phyloP scores from a whole-genome alignment of 2,797 vertebrate genomes.

The Danio albolineatus region DNA sequence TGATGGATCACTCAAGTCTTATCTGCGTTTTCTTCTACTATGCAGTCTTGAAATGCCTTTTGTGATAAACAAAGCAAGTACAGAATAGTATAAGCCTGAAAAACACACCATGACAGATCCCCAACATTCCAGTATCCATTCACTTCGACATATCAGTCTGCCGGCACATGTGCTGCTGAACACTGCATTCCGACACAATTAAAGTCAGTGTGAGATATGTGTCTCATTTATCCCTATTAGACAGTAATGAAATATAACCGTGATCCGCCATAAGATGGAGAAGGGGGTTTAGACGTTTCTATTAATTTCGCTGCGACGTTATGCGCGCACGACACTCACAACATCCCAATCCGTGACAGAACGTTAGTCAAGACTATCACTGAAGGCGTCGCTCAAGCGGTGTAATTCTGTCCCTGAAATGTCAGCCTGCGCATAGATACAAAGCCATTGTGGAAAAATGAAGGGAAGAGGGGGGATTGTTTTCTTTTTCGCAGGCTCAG shows the following conservation, averaged over 20 bases:
- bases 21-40: neutral
- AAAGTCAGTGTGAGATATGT: constrained; percentile 60
- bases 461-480: constrained; percentile 11
- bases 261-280: constrained; percentile 40
- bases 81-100: neutral
- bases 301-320: constrained; percentile 67
- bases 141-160: constrained; percentile 59
- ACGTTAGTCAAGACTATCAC: constrained; percentile 65
- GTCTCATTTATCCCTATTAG: constrained; percentile 70
- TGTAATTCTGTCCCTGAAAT: constrained; percentile 69
- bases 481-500: neutral
- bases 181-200: constrained; percentile 58
- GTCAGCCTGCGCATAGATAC: constrained; percentile 62
- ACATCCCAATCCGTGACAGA: constrained; percentile 66
- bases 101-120: constrained; percentile 49
- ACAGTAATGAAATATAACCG: constrained; percentile 57
- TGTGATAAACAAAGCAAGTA: constrained; percentile 26
- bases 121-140: constrained; percentile 42
- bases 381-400: constrained; percentile 56
- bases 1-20: constrained; percentile 32
- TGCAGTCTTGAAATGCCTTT: constrained; percentile 20
- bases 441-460: constrained; percentile 52
- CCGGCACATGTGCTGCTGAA: constrained; percentile 44
- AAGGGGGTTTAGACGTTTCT: constrained; percentile 50
- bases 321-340: constrained; percentile 61